Evolutionary conservation across 2,888 invertebrate genomes (phyloP), one percentile per base, ranked within the genome.

Genomic region (Coelopa pilipes): DNA sequence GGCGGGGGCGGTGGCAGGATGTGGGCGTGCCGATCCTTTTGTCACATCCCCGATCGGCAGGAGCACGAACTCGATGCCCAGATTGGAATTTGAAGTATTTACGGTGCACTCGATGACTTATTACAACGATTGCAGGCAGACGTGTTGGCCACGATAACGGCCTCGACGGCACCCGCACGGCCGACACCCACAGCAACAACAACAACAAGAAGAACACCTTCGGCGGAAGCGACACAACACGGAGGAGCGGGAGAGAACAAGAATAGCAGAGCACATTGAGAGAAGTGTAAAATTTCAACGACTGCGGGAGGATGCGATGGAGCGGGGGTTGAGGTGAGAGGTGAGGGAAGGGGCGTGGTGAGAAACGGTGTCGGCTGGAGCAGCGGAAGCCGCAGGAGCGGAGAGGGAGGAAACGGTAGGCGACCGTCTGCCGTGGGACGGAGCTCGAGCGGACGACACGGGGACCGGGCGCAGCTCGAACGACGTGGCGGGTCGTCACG

Each of bases 51-150:
- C 47, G 45, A 15, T 59, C 57, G 57, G 1, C 19, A 34, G 11
- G 45, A 11, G 12, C 19, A 71, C 63, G 71, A 71, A 71, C 47
- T 55, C 63, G 45, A 46, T 55, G 55, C 45, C 63, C 71, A 69
- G 68, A 70, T 74, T 74, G 70, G 50, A 70, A 74, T 74, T 70
- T 63, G 67, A 70, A 70, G 70, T 74, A 74, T 74, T 66, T 60
- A 74, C 70, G 70, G 7, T 74, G 46, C 70, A 66, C 74, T 66
- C 70, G 66, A 66, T 74, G 74, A 74, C 74, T 70, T 70, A 74
- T 74, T 74, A 66, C 60, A 60, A 66, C 63, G 71, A 65, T 65
- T 71, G 70, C 70, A 46, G 70, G 11, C 10, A 59, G 63, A 59
- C 69, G 69, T 59, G 59, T 57, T 46, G 46, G 69, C 59, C 47